Evolutionary conservation across 2,113 vertebrate genomes (phyloP).

Genomic region (Larimichthys polyactis): DNA sequence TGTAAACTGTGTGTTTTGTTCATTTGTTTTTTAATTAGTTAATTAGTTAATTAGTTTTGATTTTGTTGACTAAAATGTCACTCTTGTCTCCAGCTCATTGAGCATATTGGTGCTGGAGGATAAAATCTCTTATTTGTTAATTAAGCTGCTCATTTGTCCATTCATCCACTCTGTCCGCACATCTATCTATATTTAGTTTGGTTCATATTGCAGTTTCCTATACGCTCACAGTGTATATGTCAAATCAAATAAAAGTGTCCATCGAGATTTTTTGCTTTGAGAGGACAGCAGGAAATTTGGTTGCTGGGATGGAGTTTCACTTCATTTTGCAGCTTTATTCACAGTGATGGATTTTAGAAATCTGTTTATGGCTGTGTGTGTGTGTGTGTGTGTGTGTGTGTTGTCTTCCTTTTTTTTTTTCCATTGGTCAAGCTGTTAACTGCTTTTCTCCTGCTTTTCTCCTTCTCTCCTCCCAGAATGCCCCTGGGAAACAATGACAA

Average conservation of each 20-base stretch:
- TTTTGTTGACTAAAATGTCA: constrained; percentile 21
- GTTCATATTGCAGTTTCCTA: neutral
- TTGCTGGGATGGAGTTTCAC: constrained; percentile 37
- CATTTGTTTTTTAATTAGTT: constrained; percentile 3
- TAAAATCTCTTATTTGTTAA: constrained; percentile 36
- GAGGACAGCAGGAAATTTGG: constrained; percentile 25
- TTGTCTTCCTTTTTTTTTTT: constrained; percentile 14
- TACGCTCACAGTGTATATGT: neutral
- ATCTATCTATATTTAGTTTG: neutral
- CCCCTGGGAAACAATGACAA: constrained; percentile 62
- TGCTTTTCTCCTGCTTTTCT: constrained; percentile 40
- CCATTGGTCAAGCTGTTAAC: constrained; percentile 61
- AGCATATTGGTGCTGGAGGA: constrained; percentile 4
- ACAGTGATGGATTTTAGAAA: constrained; percentile 57
- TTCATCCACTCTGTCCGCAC: constrained; percentile 2
- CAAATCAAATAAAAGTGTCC: constrained; percentile 32
- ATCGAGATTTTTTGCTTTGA: constrained; percentile 43
- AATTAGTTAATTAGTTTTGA: constrained; percentile 28
- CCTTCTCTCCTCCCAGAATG: constrained; percentile 36
- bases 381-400: neutral
- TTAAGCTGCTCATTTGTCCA: constrained; percentile 25
- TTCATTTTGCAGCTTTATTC: constrained; percentile 55
- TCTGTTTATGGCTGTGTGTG: constrained; percentile 29
- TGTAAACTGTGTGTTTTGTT: constrained; percentile 11
- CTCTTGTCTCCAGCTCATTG: constrained; percentile 19